phyloP scores from a whole-genome alignment of 2,797 vertebrate genomes.

The Halcyon badia region DNA sequence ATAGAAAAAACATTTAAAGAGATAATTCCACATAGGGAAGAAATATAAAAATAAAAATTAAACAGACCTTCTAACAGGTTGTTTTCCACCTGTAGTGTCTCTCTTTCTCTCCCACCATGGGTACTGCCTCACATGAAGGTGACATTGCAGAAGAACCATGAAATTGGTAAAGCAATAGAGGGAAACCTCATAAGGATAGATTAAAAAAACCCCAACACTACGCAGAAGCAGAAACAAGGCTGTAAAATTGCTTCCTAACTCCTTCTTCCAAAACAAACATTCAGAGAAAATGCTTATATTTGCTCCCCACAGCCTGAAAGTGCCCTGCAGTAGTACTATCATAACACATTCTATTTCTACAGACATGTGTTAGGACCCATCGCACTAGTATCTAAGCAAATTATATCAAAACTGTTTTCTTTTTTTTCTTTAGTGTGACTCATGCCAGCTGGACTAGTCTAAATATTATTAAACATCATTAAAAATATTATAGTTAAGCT shows the following conservation, averaged over 20 bases:
- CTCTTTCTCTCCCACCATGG: background rate
- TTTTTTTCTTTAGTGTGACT: slow-evolving; percentile 6
- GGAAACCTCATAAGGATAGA: background rate
- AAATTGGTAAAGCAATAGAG: background rate
- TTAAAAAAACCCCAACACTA: too few relatives aligned
- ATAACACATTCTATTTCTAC: background rate
- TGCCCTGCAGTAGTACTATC: background rate
- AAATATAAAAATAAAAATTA: background rate
- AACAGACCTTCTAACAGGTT: background rate
- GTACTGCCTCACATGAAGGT: background rate
- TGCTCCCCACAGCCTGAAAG: background rate
- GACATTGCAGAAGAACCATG: background rate
- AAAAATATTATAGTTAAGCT: slow-evolving; percentile 3
- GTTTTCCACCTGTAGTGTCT: background rate
- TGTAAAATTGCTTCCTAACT: background rate
- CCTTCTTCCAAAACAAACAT: background rate
- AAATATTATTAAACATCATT: slow-evolving; percentile 69
- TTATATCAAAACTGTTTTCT: background rate
- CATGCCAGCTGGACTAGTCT: slow-evolving; percentile 59
- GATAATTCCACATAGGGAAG: background rate
- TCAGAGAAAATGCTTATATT: background rate
- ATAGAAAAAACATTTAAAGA: background rate
- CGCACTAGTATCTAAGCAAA: background rate
- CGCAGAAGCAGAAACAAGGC: background rate
- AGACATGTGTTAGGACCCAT: slow-evolving; percentile 2